phyloP scores from a whole-genome alignment of 1,140 invertebrate genomes.

The Heterodera schachtii region DNA sequence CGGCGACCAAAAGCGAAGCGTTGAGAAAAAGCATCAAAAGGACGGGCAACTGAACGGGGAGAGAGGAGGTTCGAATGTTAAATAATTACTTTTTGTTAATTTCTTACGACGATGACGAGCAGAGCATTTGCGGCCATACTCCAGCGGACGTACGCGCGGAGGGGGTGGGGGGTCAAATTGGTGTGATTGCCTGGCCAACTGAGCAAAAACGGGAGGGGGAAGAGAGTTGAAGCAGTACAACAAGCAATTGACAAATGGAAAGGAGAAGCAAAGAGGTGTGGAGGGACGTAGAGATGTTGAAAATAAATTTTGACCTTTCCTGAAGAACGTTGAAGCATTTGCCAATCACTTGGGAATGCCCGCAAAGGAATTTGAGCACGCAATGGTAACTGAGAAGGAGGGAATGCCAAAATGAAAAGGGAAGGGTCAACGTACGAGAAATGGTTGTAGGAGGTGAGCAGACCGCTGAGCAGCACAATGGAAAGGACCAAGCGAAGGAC shows the following conservation, averaged over 20 bases:
- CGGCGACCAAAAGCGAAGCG: conserved; percentile 48
- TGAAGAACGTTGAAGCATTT: conserved; percentile 54
- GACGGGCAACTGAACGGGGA: conserved; percentile 37
- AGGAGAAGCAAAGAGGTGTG: background rate
- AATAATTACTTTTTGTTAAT: background rate
- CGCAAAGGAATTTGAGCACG: conserved; percentile 50
- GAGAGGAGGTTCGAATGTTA: background rate
- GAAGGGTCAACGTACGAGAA: conserved; percentile 38
- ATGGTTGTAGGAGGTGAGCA: conserved; percentile 55
- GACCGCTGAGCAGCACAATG: conserved; percentile 46
- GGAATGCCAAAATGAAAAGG: background rate
- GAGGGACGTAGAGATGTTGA: too few species aligned
- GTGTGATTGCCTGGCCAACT: conserved; percentile 55
- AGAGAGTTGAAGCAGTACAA: background rate
- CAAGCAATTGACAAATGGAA: background rate
- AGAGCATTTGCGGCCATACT: conserved; percentile 46
- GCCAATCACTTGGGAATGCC: conserved; percentile 45
- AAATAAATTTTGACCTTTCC: conserved; percentile 33
- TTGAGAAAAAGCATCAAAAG: conserved; percentile 52
- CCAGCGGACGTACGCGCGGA: conserved; percentile 54
- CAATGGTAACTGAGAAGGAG: conserved; percentile 38
- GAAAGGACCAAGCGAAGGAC: conserved; percentile 37
- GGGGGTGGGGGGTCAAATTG: conserved; percentile 42
- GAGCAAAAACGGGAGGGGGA: conserved; percentile 23
- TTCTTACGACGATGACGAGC: conserved; percentile 41